Conservation (phyloP, 1,140 invertebrate species). For the Steinernema khuongi region DNA sequence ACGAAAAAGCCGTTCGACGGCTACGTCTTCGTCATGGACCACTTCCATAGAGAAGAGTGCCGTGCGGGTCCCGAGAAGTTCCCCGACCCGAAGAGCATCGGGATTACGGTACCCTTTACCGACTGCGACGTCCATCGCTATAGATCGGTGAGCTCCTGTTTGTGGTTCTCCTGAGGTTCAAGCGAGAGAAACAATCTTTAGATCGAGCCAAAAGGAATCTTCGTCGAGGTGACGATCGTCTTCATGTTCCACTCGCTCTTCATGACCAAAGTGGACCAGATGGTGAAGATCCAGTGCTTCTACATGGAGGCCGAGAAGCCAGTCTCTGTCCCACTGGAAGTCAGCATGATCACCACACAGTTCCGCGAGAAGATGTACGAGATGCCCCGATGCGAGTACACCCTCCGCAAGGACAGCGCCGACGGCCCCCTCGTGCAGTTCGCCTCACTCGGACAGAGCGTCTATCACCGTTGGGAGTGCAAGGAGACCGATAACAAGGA, state of each 20-base stretch:
- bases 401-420: constrained; percentile 54
- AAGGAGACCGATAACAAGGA: constrained; percentile 50
- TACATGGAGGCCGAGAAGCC: constrained; percentile 58
- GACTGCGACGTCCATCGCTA: constrained; percentile 58
- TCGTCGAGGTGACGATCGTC: constrained; percentile 57
- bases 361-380: constrained; percentile 57
- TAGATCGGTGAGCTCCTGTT: constrained; percentile 45
- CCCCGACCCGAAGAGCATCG: constrained; percentile 51
- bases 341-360: constrained; percentile 58
- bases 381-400: constrained; percentile 56
- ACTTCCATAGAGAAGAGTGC: constrained; percentile 56
- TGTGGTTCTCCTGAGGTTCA: neutral
- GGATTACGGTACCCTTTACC: constrained; percentile 54
- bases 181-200: constrained; percentile 32
- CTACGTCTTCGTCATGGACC: constrained; percentile 56
- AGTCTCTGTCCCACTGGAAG: constrained; percentile 55
- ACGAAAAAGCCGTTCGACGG: constrained; percentile 59
- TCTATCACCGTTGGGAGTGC: constrained; percentile 58
- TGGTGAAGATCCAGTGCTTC: constrained; percentile 57
- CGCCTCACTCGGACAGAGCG: constrained; percentile 53
- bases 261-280: constrained; percentile 59
- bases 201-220: constrained; percentile 57
- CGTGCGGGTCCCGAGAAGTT: constrained; percentile 56
- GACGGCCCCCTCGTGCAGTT: constrained; percentile 56
- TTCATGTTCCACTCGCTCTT: constrained; percentile 58